Conservation (phyloP, 2,113 vertebrate genomes). For the Rallus limicola region DNA sequence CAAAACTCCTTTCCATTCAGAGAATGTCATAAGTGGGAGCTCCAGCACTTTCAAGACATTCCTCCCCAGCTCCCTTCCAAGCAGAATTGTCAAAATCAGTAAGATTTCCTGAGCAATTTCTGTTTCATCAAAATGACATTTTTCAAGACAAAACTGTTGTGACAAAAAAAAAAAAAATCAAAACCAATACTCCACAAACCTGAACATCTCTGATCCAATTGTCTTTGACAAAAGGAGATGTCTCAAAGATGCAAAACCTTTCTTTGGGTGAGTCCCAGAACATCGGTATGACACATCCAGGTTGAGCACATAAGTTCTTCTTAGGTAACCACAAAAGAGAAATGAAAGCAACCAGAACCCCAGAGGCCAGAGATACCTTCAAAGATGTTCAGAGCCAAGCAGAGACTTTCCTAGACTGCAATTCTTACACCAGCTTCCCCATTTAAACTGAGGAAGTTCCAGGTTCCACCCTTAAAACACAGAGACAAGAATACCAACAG, state of each 20-base stretch:
- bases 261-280: neutral
- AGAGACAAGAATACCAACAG: accelerated
- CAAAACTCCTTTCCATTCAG: constrained; percentile 36
- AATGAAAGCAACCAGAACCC: neutral
- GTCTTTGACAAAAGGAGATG: constrained; percentile 9
- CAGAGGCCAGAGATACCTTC: neutral
- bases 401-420: neutral
- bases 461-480: neutral
- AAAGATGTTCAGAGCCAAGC: neutral
- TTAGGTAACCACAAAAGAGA: constrained; percentile 7
- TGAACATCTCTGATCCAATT: constrained; percentile 17
- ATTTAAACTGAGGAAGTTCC: neutral
- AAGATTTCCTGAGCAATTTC: constrained; percentile 39
- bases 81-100: constrained; percentile 11
- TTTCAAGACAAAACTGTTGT: constrained; percentile 34
- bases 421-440: neutral
- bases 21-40: constrained; percentile 24
- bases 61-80: constrained; percentile 9
- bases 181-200: neutral
- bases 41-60: constrained; percentile 18
- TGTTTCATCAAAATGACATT: constrained; percentile 38
- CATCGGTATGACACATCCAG: neutral
- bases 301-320: neutral
- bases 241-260: neutral
- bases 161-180: neutral